Conservation (phyloP, 2,888 invertebrate species). For the Phalera bucephala region DNA sequence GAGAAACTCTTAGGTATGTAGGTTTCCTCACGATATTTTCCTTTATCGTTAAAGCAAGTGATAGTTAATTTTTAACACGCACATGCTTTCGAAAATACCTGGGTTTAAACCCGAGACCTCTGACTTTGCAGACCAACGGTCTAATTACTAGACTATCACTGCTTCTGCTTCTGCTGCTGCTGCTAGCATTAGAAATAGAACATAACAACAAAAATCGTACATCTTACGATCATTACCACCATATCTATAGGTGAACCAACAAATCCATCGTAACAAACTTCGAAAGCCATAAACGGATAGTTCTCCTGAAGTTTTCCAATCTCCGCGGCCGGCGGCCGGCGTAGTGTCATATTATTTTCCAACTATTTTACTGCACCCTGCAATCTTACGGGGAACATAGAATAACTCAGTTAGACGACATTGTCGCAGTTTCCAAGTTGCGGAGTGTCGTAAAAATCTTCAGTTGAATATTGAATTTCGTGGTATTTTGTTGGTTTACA, state of each 20-base stretch:
- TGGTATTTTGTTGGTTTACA: constrained; percentile 14
- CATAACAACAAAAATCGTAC: constrained; percentile 24
- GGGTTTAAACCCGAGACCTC: too few relatives aligned
- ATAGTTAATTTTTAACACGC: too few relatives aligned
- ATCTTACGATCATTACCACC: constrained; percentile 39
- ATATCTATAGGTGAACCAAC: constrained; percentile 39
- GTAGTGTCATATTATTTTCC: constrained; percentile 65
- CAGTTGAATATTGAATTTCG: constrained; percentile 39
- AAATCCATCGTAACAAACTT: constrained; percentile 39
- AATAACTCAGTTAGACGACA: constrained; percentile 38
- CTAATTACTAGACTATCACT: too few relatives aligned
- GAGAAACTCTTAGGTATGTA: too few relatives aligned
- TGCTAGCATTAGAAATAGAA: too few relatives aligned
- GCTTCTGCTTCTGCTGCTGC: too few relatives aligned
- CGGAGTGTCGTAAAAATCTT: constrained; percentile 30
- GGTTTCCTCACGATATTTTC: too few relatives aligned
- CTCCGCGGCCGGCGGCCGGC: constrained; percentile 40
- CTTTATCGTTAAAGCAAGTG: too few relatives aligned
- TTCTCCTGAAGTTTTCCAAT: constrained; percentile 56
- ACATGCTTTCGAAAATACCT: too few relatives aligned
- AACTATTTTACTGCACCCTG: constrained; percentile 58
- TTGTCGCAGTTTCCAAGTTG: constrained; percentile 33
- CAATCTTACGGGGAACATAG: constrained; percentile 44
- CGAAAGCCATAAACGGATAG: constrained; percentile 48
- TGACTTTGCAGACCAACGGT: too few relatives aligned